These are phyloP conservation scores for Saimiri boliviensis DNA, from an alignment of 2,113 vertebrate species.

Conservation along the genomic window DNA sequence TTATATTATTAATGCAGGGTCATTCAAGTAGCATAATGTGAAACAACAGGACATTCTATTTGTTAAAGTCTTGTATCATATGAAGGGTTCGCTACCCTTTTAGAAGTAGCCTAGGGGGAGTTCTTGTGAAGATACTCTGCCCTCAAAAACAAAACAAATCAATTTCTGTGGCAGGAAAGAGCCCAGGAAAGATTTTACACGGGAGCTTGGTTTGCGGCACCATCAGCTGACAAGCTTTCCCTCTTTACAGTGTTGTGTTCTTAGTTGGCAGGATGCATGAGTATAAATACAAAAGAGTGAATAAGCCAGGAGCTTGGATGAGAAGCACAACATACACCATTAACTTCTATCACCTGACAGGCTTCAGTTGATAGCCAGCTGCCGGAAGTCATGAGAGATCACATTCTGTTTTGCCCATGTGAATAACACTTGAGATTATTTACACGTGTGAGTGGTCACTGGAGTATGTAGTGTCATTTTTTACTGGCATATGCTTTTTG, in stretches of 20 bases:
- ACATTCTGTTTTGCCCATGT: not conserved
- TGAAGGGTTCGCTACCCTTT: not conserved
- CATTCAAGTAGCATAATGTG: fast-evolving
- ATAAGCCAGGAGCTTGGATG: not conserved
- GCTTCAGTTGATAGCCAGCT: not conserved
- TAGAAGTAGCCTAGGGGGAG: not conserved
- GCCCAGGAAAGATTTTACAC: not conserved
- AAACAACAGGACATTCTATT: not conserved
- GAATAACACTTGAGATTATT: not conserved
- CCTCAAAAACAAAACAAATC: not conserved
- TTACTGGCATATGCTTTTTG: not conserved
- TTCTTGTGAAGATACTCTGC: not conserved
- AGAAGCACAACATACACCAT: not conserved
- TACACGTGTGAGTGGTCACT: too few species aligned
- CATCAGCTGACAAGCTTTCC: fast-evolving
- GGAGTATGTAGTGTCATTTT: not conserved
- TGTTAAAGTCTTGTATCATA: not conserved
- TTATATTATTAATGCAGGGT: fast-evolving
- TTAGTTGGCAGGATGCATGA: not conserved
- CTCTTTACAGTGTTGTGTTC: fast-evolving
- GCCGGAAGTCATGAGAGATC: too few species aligned
- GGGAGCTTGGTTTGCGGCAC: not conserved
- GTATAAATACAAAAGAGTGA: too few species aligned
- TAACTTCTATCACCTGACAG: too few species aligned
- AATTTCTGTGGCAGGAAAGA: not conserved